Percentiles rank a stretch among this genome's conserved stretches.
These are phyloP conservation scores for Elegia similella DNA, from an alignment of 2,888 invertebrate genomes.

Conservation along the genomic window DNA sequence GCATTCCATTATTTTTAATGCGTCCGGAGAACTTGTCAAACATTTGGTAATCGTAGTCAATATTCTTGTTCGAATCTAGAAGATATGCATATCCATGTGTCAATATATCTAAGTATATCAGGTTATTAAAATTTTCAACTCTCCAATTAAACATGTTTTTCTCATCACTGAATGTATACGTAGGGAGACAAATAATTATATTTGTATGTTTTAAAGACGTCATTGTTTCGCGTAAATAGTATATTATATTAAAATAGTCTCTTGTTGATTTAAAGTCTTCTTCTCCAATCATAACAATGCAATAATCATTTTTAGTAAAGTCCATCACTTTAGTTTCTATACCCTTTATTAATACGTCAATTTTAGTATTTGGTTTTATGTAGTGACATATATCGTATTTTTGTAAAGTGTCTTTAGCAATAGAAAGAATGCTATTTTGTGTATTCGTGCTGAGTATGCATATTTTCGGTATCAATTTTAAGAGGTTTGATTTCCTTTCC, in stretches of 20 bases:
- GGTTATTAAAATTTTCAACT: constrained; percentile 14
- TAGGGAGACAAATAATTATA: constrained; percentile 2
- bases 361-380: not conserved
- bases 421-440: not conserved
- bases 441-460: constrained; percentile 2
- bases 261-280: too few species aligned
- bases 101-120: constrained; percentile 4
- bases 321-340: constrained; percentile 5
- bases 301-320: constrained; percentile 10
- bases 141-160: too few species aligned
- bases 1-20: constrained; percentile 12
- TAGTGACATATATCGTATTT: not conserved
- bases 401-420: not conserved
- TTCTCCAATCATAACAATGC: constrained; percentile 11
- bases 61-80: constrained; percentile 12
- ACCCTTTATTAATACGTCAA: not conserved
- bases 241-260: constrained; percentile 8
- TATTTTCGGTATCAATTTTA: not conserved
- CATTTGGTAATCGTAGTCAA: constrained; percentile 7
- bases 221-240: not conserved
- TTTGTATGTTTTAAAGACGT: not conserved
- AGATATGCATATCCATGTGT: constrained; percentile 15
- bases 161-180: not conserved
- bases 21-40: constrained; percentile 8
- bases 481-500: too few species aligned